Percentiles rank a stretch among this genome's conserved stretches.
These are phyloP conservation scores for Drosophila stalkeri DNA, from an alignment of 2,888 invertebrate genomes.

Conservation along the genomic window DNA sequence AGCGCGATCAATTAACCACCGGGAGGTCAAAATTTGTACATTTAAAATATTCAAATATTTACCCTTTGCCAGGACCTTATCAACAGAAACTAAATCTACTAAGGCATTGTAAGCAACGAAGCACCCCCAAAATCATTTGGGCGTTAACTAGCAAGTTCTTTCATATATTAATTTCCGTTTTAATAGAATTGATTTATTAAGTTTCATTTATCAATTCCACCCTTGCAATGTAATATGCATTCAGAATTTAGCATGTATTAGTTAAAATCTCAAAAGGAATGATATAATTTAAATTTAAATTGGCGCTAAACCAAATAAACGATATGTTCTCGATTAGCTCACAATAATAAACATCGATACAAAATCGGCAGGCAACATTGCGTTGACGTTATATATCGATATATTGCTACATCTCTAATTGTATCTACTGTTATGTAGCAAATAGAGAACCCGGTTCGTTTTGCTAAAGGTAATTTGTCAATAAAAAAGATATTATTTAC, in stretches of 20 bases:
- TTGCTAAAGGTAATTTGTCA: slow-evolving; percentile 1
- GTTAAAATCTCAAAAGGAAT: not conserved
- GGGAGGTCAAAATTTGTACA: not conserved
- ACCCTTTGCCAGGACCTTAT: slow-evolving; percentile 1
- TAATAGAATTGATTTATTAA: not conserved
- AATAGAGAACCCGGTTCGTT: not conserved
- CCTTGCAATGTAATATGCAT: not conserved
- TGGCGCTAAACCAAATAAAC: not conserved
- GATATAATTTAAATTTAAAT: not conserved
- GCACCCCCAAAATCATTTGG: not conserved
- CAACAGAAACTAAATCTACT: not conserved
- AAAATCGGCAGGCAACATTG: not conserved
- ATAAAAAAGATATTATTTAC: not conserved
- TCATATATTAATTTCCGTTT: not conserved
- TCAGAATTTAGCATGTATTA: not conserved
- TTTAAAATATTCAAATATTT: slow-evolving; percentile 3
- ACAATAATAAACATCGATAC: not conserved
- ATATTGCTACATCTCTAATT: slow-evolving; percentile 1
- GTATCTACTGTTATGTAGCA: slow-evolving; percentile 5
- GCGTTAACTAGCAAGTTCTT: not conserved
- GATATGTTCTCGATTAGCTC: not conserved
- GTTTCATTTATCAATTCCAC: not conserved
- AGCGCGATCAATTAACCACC: slow-evolving; percentile 5
- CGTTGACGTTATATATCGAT: not conserved
- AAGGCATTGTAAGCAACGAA: not conserved